These are phyloP conservation scores for Geotrypetes seraphini DNA, from an alignment of 2,797 vertebrate genomes.

Conservation along the genomic window DNA sequence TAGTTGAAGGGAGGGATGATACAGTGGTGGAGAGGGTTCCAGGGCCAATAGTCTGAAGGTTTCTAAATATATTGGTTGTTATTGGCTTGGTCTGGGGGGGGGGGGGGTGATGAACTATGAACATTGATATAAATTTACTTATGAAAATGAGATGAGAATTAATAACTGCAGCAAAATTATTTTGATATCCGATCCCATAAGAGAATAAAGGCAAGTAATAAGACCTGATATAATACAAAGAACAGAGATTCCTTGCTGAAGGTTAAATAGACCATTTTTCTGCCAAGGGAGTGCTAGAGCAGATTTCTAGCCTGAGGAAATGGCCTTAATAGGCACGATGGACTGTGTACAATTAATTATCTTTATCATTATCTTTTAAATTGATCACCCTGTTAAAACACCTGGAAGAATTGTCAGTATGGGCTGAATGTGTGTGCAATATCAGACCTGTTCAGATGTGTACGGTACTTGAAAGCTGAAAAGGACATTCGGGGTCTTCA, in stretches of 20 bases:
- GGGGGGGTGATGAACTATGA: too few species aligned
- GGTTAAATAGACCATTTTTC: conserved; percentile 21
- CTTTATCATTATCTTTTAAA: conserved; percentile 3
- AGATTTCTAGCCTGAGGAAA: conserved; percentile 20
- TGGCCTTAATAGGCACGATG: conserved; percentile 4
- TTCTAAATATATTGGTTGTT: too few species aligned
- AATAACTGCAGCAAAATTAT: too few species aligned
- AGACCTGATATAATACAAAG: conserved; percentile 15
- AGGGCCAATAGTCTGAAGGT: too few species aligned
- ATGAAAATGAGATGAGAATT: too few species aligned
- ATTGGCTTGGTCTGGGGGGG: too few species aligned
- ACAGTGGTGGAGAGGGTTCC: too few species aligned
- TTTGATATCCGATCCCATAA: not conserved
- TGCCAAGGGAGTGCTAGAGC: conserved; percentile 7
- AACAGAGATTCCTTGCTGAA: conserved; percentile 22
- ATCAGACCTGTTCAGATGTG: not conserved
- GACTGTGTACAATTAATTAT: not conserved
- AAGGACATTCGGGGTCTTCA: not conserved
- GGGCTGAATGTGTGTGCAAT: not conserved
- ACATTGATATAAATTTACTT: too few species aligned
- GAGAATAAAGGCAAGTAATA: not conserved
- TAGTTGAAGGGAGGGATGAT: too few species aligned
- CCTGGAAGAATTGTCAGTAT: not conserved
- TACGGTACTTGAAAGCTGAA: not conserved
- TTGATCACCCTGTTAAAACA: not conserved